Percentiles rank a stretch among this genome's conserved stretches.
phyloP scores from a whole-genome alignment of 2,113 vertebrate genomes.

The Ammodytes marinus region DNA sequence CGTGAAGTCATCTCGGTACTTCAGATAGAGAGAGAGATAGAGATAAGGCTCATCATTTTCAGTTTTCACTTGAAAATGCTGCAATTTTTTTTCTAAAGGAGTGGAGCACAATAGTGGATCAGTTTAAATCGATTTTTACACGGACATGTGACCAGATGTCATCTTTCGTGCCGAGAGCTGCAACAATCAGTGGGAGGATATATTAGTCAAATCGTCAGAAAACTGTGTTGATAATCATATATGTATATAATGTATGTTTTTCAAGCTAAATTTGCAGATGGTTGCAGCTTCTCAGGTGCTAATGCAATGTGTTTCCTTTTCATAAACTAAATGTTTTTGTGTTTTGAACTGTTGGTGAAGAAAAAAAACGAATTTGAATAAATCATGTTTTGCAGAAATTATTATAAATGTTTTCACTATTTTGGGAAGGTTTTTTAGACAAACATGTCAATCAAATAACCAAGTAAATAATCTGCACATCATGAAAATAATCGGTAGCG shows the following conservation, averaged over 20 bases:
- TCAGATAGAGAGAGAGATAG: not conserved
- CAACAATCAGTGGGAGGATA: not conserved
- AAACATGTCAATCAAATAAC: not conserved
- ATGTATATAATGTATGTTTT: not conserved
- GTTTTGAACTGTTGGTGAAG: not conserved
- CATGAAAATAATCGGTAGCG: not conserved
- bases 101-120: not conserved
- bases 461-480: not conserved
- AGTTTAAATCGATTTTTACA: not conserved
- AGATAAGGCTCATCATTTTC: constrained; percentile 31
- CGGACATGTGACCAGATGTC: not conserved
- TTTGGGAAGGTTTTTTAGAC: not conserved
- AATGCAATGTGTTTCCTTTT: too few relatives aligned
- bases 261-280: too few relatives aligned
- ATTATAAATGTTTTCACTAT: too few relatives aligned
- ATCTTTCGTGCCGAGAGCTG: not conserved
- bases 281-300: too few relatives aligned
- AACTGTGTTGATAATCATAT: not conserved
- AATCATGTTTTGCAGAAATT: too few relatives aligned
- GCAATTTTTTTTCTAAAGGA: not conserved
- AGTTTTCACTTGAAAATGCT: constrained; percentile 8
- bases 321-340: too few relatives aligned
- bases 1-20: constrained; percentile 3
- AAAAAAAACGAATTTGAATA: not conserved
- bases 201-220: not conserved